phyloP scores from a whole-genome alignment of 2,797 vertebrate species.

The Potorous gilbertii region DNA sequence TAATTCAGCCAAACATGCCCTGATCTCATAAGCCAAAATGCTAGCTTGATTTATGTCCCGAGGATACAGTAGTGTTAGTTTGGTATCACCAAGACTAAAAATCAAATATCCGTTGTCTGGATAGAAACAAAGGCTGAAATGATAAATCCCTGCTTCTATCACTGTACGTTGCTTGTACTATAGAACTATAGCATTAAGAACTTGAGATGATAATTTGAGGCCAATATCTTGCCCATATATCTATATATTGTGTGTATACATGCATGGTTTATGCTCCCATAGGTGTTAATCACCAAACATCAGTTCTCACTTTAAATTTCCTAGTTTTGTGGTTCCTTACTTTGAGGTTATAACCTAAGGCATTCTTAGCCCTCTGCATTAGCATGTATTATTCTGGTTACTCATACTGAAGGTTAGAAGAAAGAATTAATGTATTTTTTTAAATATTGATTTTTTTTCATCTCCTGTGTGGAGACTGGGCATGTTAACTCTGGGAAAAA shows the following conservation, averaged over 20 bases:
- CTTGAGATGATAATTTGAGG: constrained; percentile 17
- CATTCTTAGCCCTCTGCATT: not conserved
- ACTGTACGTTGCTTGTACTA: not conserved
- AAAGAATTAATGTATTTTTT: constrained; percentile 44
- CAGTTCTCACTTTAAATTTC: constrained; percentile 29
- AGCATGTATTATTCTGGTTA: constrained; percentile 50
- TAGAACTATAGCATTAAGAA: not conserved
- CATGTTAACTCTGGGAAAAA: constrained; percentile 30
- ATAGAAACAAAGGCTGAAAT: not conserved
- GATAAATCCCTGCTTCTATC: not conserved
- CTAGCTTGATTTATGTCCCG: not conserved
- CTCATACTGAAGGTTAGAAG: constrained; percentile 20
- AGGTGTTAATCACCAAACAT: not conserved
- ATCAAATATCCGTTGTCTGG: constrained; percentile 23
- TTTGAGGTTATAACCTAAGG: constrained; percentile 38
- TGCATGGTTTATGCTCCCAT: not conserved
- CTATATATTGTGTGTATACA: not conserved
- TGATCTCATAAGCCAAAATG: constrained; percentile 12
- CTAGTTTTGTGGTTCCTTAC: constrained; percentile 23
- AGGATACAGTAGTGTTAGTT: not conserved
- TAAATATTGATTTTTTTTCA: constrained; percentile 47
- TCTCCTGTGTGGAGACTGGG: constrained; percentile 41
- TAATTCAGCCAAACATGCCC: not conserved
- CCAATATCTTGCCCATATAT: constrained; percentile 1
- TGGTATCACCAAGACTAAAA: not conserved